Percentiles rank a stretch among this genome's conserved stretches.
Evolutionary conservation across 1,140 invertebrate genomes (phyloP).

Genomic region (Drosophila repletoides): DNA sequence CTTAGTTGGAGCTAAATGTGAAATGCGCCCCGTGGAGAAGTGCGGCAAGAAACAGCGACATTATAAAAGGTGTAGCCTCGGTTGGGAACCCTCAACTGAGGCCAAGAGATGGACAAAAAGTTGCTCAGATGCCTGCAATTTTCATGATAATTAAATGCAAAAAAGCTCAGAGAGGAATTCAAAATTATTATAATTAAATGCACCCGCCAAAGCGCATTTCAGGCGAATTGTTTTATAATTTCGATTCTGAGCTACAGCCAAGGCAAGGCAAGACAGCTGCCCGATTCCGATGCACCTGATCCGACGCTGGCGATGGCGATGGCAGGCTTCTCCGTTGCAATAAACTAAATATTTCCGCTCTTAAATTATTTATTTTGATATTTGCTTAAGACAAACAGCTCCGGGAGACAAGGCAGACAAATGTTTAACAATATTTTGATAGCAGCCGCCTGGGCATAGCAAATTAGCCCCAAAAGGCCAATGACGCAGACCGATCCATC

Average conservation of each 20-base stretch:
- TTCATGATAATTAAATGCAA: constrained; percentile 78
- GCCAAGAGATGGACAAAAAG: constrained; percentile 24
- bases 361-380: constrained; percentile 68
- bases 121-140: constrained; percentile 56
- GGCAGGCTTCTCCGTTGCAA: constrained; percentile 31
- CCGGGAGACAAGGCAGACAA: constrained; percentile 45
- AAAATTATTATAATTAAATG: constrained; percentile 81
- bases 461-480: constrained; percentile 60
- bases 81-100: constrained; percentile 2
- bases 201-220: constrained; percentile 77
- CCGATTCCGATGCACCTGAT: constrained; percentile 51
- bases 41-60: constrained; percentile 23
- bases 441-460: constrained; percentile 60
- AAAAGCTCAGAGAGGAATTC: constrained; percentile 37
- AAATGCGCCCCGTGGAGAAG: constrained; percentile 25
- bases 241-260: constrained; percentile 48
- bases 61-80: constrained; percentile 30
- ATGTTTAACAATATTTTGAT: constrained; percentile 80
- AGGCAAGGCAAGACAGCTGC: constrained; percentile 60
- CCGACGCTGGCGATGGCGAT: neutral
- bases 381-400: constrained; percentile 35
- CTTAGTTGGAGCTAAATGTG: constrained; percentile 3
- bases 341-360: constrained; percentile 78
- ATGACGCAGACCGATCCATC: constrained; percentile 7
- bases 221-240: constrained; percentile 78